Base-by-base conservation (phyloP, 2,888 invertebrate genomes). In the Elegia similella region DNA sequence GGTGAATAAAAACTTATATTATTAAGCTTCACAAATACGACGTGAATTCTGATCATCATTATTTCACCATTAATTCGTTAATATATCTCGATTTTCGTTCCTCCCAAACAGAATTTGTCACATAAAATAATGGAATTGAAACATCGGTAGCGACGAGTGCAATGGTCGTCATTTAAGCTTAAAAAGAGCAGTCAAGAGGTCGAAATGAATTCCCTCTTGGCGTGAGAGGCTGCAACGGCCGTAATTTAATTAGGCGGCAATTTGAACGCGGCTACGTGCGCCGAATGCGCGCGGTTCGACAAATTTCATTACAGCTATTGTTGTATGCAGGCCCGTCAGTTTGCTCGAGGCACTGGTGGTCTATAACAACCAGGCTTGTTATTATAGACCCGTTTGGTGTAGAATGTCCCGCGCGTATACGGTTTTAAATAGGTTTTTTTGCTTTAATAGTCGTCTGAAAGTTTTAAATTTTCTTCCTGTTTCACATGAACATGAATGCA, bases 161-260 rank as follows among this genome's bases (percentile, higher is more conserved):
- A 34, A n/a, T 34, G 38, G 50, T 34, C 50, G 50, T 34, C 34
- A 50, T 34, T 50, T 50, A 50, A 34, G 50, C 50, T 50, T 17
- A 54, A 52, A 54, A 54, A 54, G 42, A 43, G 43, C 42, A 54
- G 43, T 69, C 68, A 73, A 74, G 70, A 75, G 74, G 68, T 69
- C 66, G 62, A 69, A 80, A 75, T 72, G 69, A 78, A 80, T 79
- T 82, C 65, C 59, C 70, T 69, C 68, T 70, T 62, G 66, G 69
- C 65, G 60, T 46, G 67, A 65, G 72, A 65, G 72, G 72, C 74
- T 81, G 82, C 82, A 79, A 68, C 67, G 67, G 71, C 70, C 69
- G 81, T 85, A 84, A 88, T 87, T 86, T 80, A 85, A 88, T 89
- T 88, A 87, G 82, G 75, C 70, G 79, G 76, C 82, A 87, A 86